These are phyloP conservation scores for Clistopyga incitator DNA, from an alignment of 2,888 invertebrate genomes.

Conservation along the genomic window DNA sequence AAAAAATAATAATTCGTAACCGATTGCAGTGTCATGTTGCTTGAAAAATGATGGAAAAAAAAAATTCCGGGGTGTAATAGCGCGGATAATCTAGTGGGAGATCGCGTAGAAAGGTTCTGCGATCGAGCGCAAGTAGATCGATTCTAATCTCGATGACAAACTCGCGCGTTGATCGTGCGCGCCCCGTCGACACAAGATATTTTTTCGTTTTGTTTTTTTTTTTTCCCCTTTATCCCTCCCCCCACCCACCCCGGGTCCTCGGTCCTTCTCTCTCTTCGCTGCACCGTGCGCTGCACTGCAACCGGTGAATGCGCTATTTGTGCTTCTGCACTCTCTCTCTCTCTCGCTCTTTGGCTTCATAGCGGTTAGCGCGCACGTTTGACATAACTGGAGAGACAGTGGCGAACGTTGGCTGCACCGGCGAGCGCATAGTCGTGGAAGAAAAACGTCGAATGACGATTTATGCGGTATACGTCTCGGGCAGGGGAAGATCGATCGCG, in stretches of 20 bases:
- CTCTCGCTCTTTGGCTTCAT: too few species aligned
- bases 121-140: constrained; percentile 68
- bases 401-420: constrained; percentile 45
- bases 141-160: constrained; percentile 71
- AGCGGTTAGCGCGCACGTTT: constrained; percentile 44
- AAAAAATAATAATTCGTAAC: constrained; percentile 12
- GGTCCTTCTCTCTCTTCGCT: constrained; percentile 27
- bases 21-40: constrained; percentile 45
- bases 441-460: constrained; percentile 70
- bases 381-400: constrained; percentile 57
- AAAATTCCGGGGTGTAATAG: constrained; percentile 55
- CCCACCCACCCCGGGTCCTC: not conserved
- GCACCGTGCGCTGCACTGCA: constrained; percentile 15
- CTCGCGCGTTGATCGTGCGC: constrained; percentile 67
- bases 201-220: constrained; percentile 16
- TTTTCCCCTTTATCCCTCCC: not conserved
- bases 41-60: constrained; percentile 51
- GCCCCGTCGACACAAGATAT: constrained; percentile 41
- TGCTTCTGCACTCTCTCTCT: constrained; percentile 34
- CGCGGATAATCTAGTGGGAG: constrained; percentile 57
- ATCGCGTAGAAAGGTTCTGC: constrained; percentile 64
- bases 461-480: constrained; percentile 68
- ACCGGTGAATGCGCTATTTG: constrained; percentile 58
- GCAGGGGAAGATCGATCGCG: constrained; percentile 59
- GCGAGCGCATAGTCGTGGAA: constrained; percentile 58